A percentile compares a stretch with the other conserved stretches of the same genome.
Evolutionary conservation across 2,797 vertebrate genomes (phyloP).

Genomic region (Fistularia commersonii): DNA sequence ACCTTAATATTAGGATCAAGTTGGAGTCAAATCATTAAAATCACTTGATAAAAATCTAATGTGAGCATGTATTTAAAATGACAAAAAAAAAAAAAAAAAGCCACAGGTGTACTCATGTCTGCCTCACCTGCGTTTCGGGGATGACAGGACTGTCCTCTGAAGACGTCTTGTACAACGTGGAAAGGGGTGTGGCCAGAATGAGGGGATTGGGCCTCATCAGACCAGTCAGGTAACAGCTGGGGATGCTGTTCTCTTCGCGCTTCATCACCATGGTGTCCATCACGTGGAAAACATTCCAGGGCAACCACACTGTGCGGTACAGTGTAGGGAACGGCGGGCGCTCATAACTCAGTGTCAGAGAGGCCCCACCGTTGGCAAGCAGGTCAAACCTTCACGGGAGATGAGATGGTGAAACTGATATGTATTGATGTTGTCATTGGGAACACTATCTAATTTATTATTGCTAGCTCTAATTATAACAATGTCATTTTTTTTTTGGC

Average conservation of each 20-base stretch:
- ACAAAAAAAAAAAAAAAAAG: too few relatives aligned
- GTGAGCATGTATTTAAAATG: too few relatives aligned
- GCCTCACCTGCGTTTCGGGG: conserved; percentile 94
- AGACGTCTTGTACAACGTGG: conserved; percentile 91
- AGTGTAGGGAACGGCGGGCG: conserved; percentile 88
- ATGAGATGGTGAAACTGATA: too few relatives aligned
- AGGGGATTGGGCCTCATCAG: conserved; percentile 88
- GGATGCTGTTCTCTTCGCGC: conserved; percentile 91
- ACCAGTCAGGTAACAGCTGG: conserved; percentile 92
- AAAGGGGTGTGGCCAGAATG: conserved; percentile 90
- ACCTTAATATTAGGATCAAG: conserved; percentile 15
- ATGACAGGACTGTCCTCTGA: conserved; percentile 93
- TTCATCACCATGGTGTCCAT: conserved; percentile 98
- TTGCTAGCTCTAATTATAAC: too few relatives aligned
- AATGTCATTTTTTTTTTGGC: too few relatives aligned
- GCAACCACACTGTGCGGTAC: conserved; percentile 92
- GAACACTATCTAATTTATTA: too few relatives aligned
- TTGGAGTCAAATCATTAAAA: not conserved
- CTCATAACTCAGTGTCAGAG: conserved; percentile 88
- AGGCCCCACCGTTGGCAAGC: conserved; percentile 91
- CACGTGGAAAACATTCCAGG: conserved; percentile 95
- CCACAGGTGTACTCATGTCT: too few relatives aligned
- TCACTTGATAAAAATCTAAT: too few relatives aligned
- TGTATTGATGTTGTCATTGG: too few relatives aligned
- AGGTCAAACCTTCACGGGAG: conserved; percentile 86